Evolutionary conservation across 2,113 vertebrate species (phyloP).

Genomic region (Halichoerus grypus): DNA sequence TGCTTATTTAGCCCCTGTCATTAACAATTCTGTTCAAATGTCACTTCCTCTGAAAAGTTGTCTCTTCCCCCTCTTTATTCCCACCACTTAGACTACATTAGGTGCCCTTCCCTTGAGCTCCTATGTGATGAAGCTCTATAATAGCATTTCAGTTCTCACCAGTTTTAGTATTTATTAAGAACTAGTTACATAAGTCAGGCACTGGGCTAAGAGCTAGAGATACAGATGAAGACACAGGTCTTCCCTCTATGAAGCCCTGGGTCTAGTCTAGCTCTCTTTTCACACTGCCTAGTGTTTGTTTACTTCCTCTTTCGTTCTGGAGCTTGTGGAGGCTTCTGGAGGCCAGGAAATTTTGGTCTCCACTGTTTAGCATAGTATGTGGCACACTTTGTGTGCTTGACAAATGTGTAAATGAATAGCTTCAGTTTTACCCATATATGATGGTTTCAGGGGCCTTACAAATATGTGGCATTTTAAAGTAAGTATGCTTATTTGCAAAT

Average conservation of each 20-base stretch:
- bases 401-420: background rate
- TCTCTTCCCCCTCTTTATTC: background rate
- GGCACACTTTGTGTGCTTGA: background rate
- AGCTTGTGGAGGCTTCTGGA: background rate
- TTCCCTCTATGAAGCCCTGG: background rate
- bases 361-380: background rate
- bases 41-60: background rate
- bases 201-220: background rate
- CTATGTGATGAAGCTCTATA: background rate
- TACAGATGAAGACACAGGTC: background rate
- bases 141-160: background rate
- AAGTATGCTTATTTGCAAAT: background rate
- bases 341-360: background rate
- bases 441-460: background rate
- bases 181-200: background rate
- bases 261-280: background rate
- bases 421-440: background rate
- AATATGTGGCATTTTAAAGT: constrained; percentile 18
- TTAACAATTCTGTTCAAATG: constrained; percentile 7
- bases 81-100: background rate
- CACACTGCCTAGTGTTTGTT: background rate
- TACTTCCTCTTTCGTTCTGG: background rate
- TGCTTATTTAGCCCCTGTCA: background rate
- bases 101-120: background rate
- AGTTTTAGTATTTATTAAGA: background rate